These are phyloP conservation scores for Girardinus metallicus DNA, from an alignment of 2,797 vertebrate species.

Conservation along the genomic window DNA sequence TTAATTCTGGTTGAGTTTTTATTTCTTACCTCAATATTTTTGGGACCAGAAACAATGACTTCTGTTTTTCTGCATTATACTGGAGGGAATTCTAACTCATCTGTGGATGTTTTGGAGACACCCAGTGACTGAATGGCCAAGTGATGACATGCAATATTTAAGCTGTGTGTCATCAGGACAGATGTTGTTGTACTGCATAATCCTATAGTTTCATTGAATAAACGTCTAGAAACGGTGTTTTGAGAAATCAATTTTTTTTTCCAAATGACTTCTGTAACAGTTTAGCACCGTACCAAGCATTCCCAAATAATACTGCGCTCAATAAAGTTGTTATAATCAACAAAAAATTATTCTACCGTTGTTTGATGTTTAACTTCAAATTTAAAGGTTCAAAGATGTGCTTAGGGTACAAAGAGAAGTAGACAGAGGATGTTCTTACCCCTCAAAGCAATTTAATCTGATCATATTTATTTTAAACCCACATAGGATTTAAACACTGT, in stretches of 20 bases:
- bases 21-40: neutral
- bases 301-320: neutral
- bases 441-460: constrained; percentile 47
- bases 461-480: neutral
- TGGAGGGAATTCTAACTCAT: neutral
- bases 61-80: neutral
- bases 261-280: neutral
- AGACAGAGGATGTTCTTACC: constrained; percentile 4
- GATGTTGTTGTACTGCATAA: neutral
- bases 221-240: neutral
- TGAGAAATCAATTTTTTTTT: neutral
- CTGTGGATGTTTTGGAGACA: neutral
- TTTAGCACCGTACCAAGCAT: neutral
- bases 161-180: neutral
- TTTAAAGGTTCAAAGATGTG: neutral
- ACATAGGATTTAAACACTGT: constrained; percentile 1
- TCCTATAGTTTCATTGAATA: neutral
- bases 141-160: neutral
- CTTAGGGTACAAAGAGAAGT: neutral
- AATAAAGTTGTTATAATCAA: neutral
- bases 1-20: neutral
- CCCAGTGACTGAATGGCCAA: neutral
- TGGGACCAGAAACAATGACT: neutral
- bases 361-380: no score
- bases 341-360: no score